Evolutionary conservation across 2,113 vertebrate species (phyloP), one percentile per base, ranked within the genome.

Genomic region (Mormoops blainvillei): DNA sequence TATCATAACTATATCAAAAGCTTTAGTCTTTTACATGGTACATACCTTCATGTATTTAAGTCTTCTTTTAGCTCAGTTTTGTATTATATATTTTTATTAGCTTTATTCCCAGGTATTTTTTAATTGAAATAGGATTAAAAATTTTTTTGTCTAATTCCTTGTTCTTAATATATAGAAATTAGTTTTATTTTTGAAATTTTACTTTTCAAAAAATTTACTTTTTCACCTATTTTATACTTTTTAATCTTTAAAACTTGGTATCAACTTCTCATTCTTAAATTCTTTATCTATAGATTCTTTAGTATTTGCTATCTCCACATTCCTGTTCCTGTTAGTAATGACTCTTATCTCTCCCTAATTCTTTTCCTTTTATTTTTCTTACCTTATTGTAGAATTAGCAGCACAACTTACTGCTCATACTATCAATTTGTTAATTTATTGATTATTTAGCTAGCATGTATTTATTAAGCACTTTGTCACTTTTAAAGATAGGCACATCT

Each of bases 111-210:
- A 81, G 86, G 8, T 67, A 38, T 56, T 92, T 92, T 31, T 90
- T 63, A 94, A 84, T 81, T 38, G n/a, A 76, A 88, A 52, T 33
- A 28, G 1, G 67, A 22, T 91, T 78, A 68, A 1, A 41, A 71
- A 92, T 85, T 20, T 26, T 19, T 74, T 80, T 61, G 74, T 95
- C 71, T 89, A 48, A 65, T 91, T 68, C 24, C 71, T 84, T 84
- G 10, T 38, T n/a, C 16, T 67, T 71, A 7, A 43, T n/a, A 19
- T 67, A 10, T 78, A 93, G 45, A 77, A 74, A 94, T 80, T 82
- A 81, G 71, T 67, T 91, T 89, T 81, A 74, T 22, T 92, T 97
- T 84, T 81, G 4, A 85, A 88, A 76, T 87, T 94, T 89, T 90
- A 87, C 48, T 74, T 93, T 89, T n/a, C n/a, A n/a, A n/a, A n/a